Base-by-base conservation (phyloP, 1,140 invertebrate genomes). In the Hesperophylax magnus region DNA sequence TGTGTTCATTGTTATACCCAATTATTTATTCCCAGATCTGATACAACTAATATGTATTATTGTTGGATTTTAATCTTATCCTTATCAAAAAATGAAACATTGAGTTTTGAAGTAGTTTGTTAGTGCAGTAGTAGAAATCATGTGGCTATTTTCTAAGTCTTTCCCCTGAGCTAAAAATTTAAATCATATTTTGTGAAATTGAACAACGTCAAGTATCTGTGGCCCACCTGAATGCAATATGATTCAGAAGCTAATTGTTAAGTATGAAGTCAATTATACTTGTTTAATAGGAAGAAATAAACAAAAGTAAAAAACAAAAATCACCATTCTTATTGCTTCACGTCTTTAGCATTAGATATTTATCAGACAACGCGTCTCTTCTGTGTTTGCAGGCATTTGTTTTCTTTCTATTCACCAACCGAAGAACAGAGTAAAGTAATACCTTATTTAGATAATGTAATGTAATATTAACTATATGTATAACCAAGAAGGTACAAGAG, bases 401-500 rank as follows among this genome's bases (percentile, higher is more conserved):
- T 56, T 77, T 53, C 11, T 69, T 69, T 79, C 65, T 71, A 71
- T 61, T 53, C 58, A 20, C 65, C 52, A 53, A 47, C 52, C 61
- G 27, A 56, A 65, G 24, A 78, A 78, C 22, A 65, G 34, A 63
- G 9, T 47, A 14, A 39, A 39, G 34, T 39, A 39, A 39, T 14
- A 14, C 11, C 39, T 47, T 27, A 78, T 65, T 63, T 34, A 65
- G 9, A 78, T 63, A 63, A 22, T 47, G 63, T 78, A 78, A 17
- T 65, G 52, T 24, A 22, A 61, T 24, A 60, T 61, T 61, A 61
- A 22, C 18, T 61, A 69, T 71, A 7, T 56, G 53, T 47, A 67
- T 77, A 74, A 74, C 52, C 54, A 71, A 63, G 76, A 65, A 81
- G 80, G 74, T 81, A 81, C 75, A 74, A 78, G 58, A 78, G 76